Base-by-base conservation (phyloP, 2,888 invertebrate species). In the Taenaris catops region DNA sequence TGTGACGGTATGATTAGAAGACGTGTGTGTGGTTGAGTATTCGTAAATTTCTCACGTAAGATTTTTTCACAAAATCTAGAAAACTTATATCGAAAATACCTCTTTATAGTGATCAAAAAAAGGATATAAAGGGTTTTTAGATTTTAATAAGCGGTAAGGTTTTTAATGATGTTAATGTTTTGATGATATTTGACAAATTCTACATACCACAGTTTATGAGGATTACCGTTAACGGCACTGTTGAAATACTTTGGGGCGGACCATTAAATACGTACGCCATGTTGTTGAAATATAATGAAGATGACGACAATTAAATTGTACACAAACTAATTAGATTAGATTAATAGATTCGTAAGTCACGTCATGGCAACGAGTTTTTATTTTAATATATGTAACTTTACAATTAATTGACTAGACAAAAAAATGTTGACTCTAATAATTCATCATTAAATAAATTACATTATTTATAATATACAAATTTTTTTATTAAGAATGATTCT, bases 81-180 rank as follows among this genome's bases (percentile, higher is more conserved):
- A 55, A 56, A 53, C 44, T 46, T 64, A 62, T 69, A 73, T 83
- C 81, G 62, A 68, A 80, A 81, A 83, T 84, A 84, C 84, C 84
- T 84, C 84, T 78, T 65, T 60, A 68, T 68, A 76, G 81, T 84
- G 83, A 84, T 81, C 69, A 70, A 76, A 79, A 69, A 43, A 41
- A 31, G 75, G 75, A 75, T 63, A 66, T 66, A 65, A 79, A 80
- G 78, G 83, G 80, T 79, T 78, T 57, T 73, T 78, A 75, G 71
- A 74, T 72, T 67, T 70, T 68, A 54, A 43, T 62, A 64, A 67
- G 65, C 67, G 76, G 78, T 81, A 81, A 74, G 76, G 33, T 75
- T 76, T 76, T 73, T 73, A 79, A 70, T 63, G 48, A 76, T 79
- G 81, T 83, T 84, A 49, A 83, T 63, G 78, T 73, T 73, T 69